Evolutionary conservation across 2,113 vertebrate genomes (phyloP).

Genomic region (Poecilia latipinna): DNA sequence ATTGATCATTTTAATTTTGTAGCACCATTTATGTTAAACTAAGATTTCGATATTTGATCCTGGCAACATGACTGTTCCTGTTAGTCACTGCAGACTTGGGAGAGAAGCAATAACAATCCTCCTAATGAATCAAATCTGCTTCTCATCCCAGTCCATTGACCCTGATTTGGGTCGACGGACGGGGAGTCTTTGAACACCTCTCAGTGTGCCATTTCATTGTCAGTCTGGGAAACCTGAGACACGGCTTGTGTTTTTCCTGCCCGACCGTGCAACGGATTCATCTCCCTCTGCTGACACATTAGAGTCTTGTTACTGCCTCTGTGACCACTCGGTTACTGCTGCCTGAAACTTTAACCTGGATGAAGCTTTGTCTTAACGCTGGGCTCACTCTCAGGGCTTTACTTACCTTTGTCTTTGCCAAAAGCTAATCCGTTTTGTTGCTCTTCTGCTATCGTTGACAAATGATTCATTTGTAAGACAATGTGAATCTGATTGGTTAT

Average conservation of each 20-base stretch:
- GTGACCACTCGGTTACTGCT: conserved; percentile 38
- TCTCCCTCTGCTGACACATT: conserved; percentile 36
- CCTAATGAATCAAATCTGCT: conserved; percentile 5
- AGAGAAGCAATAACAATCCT: not conserved
- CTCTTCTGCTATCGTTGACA: conserved; percentile 26
- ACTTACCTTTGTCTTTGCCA: conserved; percentile 49
- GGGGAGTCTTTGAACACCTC: not conserved
- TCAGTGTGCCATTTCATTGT: conserved; percentile 4
- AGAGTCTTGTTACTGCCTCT: conserved; percentile 53
- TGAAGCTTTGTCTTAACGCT: conserved; percentile 31
- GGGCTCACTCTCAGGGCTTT: conserved; percentile 45
- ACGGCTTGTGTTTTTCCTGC: conserved; percentile 30
- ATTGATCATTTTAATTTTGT: not conserved
- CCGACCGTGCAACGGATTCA: conserved; percentile 13
- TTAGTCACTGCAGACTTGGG: not conserved
- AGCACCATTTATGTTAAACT: not conserved
- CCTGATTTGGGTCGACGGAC: not conserved
- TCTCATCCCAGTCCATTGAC: not conserved
- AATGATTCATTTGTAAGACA: conserved; percentile 5
- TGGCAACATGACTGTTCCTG: not conserved
- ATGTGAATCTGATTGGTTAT: not conserved
- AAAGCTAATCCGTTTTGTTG: not conserved
- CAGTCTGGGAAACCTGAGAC: conserved; percentile 22
- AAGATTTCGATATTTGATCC: not conserved
- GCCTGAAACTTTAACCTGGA: conserved; percentile 75